Percentiles rank a stretch among this genome's conserved stretches.
Evolutionary conservation across 2,113 vertebrate genomes (phyloP).

Genomic region (Pelecanoides urinatrix): DNA sequence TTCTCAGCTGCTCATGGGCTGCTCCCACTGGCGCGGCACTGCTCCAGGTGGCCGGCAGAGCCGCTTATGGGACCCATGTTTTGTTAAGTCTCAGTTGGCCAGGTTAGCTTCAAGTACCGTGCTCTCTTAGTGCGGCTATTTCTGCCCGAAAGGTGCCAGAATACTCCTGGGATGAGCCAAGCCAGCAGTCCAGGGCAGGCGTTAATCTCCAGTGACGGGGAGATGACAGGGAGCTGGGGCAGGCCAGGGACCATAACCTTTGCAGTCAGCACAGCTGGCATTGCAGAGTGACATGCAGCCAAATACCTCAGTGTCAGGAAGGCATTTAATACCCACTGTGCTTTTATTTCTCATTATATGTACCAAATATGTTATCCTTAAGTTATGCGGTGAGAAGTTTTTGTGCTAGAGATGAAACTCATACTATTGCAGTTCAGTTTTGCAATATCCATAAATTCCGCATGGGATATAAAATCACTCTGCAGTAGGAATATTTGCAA

Average conservation of each 20-base stretch:
- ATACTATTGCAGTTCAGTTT: not conserved
- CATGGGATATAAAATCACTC: not conserved
- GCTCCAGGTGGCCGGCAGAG: not conserved
- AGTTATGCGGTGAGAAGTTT: not conserved
- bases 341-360: not conserved
- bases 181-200: not conserved
- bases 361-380: not conserved
- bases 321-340: not conserved
- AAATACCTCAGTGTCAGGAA: not conserved
- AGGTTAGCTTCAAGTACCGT: not conserved
- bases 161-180: not conserved
- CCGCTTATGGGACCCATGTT: fast-evolving
- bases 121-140: fast-evolving
- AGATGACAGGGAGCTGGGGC: not conserved
- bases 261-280: not conserved
- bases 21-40: fast-evolving
- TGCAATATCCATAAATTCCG: not conserved
- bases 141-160: not conserved
- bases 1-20: not conserved
- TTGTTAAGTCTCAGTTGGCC: not conserved
- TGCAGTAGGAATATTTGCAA: not conserved
- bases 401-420: not conserved
- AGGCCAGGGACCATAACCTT: not conserved
- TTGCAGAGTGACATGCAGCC: fast-evolving
- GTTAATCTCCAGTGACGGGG: not conserved